Evolutionary conservation across 2,888 invertebrate species (phyloP).

Genomic region (Pycnomerus fuliginosus): DNA sequence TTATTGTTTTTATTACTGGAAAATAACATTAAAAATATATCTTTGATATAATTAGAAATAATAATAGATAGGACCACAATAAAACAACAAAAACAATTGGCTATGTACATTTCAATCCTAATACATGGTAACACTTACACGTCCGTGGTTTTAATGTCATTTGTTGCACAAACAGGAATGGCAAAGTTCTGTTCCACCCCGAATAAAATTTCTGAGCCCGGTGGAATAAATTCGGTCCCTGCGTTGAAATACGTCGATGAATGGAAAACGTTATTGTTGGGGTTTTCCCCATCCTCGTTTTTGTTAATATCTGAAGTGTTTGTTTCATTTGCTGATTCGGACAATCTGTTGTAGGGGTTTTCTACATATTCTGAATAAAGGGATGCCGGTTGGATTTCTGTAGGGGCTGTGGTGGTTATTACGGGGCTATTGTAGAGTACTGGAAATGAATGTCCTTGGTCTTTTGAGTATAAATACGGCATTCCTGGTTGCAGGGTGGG

Average conservation of each 20-base stretch:
- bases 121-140: slow-evolving; percentile 13
- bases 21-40: slow-evolving; percentile 19
- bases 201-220: slow-evolving; percentile 65
- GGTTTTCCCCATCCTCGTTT: slow-evolving; percentile 16
- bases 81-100: slow-evolving; percentile 12
- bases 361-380: slow-evolving; percentile 60
- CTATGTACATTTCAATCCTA: slow-evolving; percentile 5
- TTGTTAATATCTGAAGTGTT: slow-evolving; percentile 25
- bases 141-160: slow-evolving; percentile 15
- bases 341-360: slow-evolving; percentile 61
- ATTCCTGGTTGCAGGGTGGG: slow-evolving; percentile 39
- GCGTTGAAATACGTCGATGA: slow-evolving; percentile 66
- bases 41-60: slow-evolving; percentile 10
- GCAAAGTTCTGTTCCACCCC: slow-evolving; percentile 45
- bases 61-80: slow-evolving; percentile 4
- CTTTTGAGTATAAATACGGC: slow-evolving; percentile 38
- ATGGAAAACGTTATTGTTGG: slow-evolving; percentile 53
- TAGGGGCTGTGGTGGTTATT: slow-evolving; percentile 24
- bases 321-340: slow-evolving; percentile 10
- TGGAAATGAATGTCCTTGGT: slow-evolving; percentile 44
- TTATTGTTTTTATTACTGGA: no score
- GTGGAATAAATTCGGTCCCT: slow-evolving; percentile 54
- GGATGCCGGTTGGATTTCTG: slow-evolving; percentile 37
- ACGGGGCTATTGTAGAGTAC: slow-evolving; percentile 43
- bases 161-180: slow-evolving; percentile 18